These are phyloP conservation scores for Eupithecia centaureata DNA, from an alignment of 2,888 invertebrate species.

Conservation along the genomic window DNA sequence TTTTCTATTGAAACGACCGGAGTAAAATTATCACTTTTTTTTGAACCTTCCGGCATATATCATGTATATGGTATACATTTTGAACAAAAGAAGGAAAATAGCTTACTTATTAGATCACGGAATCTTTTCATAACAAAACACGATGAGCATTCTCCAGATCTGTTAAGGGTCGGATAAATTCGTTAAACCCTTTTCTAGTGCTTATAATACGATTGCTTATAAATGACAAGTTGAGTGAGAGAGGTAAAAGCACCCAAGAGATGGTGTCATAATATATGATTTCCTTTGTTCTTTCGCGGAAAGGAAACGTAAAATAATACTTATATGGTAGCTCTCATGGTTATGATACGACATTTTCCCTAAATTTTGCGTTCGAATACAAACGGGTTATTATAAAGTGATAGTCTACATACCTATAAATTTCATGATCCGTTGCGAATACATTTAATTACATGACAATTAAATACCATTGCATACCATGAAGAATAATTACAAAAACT, in stretches of 20 bases:
- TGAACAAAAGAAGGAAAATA: too few species aligned
- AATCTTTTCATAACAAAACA: conserved; percentile 16
- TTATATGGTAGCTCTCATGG: background rate
- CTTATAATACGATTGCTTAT: conserved; percentile 34
- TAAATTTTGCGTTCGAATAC: background rate
- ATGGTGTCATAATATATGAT: conserved; percentile 17
- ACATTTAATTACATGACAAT: too few species aligned
- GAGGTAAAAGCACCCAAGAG: conserved; percentile 17
- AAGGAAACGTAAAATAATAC: background rate
- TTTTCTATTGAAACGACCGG: too few species aligned
- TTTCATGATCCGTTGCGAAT: too few species aligned
- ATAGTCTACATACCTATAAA: background rate
- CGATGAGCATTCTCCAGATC: conserved; percentile 28
- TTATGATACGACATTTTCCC: background rate
- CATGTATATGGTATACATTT: too few species aligned
- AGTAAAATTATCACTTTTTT: too few species aligned
- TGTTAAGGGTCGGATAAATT: conserved; percentile 31
- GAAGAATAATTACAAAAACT: too few species aligned
- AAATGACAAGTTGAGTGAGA: conserved; percentile 35
- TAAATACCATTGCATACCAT: too few species aligned
- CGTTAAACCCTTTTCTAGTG: conserved; percentile 37
- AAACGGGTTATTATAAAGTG: background rate
- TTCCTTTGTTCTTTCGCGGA: conserved; percentile 20
- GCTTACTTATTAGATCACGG: background rate
- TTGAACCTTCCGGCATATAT: too few species aligned